phyloP scores from a whole-genome alignment of 2,113 vertebrate genomes.

The Mellivora capensis region DNA sequence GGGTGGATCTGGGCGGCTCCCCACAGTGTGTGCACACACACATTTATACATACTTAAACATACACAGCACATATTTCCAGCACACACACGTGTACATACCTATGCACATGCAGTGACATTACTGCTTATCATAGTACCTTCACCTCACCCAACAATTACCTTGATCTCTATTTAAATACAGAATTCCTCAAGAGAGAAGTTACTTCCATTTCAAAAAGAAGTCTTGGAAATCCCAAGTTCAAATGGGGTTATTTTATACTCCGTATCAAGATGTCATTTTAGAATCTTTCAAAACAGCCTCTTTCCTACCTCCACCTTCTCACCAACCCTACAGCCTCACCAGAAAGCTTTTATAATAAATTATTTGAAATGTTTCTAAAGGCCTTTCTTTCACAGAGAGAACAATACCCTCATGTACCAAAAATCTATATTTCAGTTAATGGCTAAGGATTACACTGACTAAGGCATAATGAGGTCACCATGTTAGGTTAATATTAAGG shows the following conservation, averaged over 20 bases:
- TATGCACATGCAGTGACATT: fast-evolving
- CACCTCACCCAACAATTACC: background rate
- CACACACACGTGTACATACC: background rate
- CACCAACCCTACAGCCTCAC: conserved; percentile 31
- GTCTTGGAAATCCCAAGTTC: conserved; percentile 48
- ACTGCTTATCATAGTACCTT: background rate
- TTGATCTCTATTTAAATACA: background rate
- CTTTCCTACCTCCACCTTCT: background rate
- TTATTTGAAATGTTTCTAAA: conserved; percentile 74
- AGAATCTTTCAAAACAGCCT: conserved; percentile 71
- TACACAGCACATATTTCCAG: no score
- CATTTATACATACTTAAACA: background rate
- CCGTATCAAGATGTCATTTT: conserved; percentile 60
- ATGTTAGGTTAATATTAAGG: conserved; percentile 57
- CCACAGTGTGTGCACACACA: background rate
- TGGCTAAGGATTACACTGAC: conserved; percentile 61
- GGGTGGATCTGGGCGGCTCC: background rate
- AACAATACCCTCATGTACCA: conserved; percentile 60
- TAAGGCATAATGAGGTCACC: conserved; percentile 65
- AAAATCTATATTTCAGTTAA: conserved; percentile 78
- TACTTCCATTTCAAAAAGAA: conserved; percentile 13
- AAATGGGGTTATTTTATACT: conserved; percentile 41
- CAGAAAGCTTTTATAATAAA: conserved; percentile 70
- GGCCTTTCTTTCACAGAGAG: conserved; percentile 69
- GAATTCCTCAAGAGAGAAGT: conserved; percentile 2